Conservation (phyloP, 2,113 vertebrate species). For the Lophius piscatorius region DNA sequence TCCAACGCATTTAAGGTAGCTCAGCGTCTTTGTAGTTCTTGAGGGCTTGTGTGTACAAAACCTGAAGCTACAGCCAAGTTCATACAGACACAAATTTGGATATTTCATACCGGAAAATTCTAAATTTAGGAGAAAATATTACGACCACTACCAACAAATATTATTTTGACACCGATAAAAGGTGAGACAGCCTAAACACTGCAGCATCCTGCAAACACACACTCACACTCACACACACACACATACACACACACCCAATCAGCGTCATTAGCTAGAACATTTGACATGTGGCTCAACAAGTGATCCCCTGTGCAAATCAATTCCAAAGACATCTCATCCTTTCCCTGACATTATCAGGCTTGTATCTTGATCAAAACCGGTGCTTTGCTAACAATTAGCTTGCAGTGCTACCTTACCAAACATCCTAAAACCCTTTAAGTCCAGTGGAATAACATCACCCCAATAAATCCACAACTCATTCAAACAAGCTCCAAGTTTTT, state of each 20-base stretch:
- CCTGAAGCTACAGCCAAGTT: background rate
- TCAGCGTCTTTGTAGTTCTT: too few species aligned
- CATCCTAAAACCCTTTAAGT: constrained; percentile 27
- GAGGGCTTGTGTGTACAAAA: too few species aligned
- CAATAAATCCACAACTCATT: constrained; percentile 46
- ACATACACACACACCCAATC: constrained; percentile 8
- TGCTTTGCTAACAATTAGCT: constrained; percentile 30
- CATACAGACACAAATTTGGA: background rate
- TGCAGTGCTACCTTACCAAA: constrained; percentile 28
- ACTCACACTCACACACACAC: constrained; percentile 4
- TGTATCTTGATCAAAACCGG: constrained; percentile 45
- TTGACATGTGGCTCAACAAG: constrained; percentile 24
- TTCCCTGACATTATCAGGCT: constrained; percentile 30
- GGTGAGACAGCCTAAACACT: background rate
- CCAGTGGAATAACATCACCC: constrained; percentile 20
- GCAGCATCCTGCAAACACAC: background rate
- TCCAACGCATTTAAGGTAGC: too few species aligned
- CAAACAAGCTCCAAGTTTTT: constrained; percentile 38
- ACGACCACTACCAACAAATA: background rate
- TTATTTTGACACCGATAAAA: background rate
- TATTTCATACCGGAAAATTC: background rate
- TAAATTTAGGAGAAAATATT: background rate
- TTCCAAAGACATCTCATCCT: constrained; percentile 25
- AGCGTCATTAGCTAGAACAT: constrained; percentile 28
- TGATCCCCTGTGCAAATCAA: too few species aligned